Conservation (phyloP, 2,113 vertebrate genomes). For the Eurystomus gularis region DNA sequence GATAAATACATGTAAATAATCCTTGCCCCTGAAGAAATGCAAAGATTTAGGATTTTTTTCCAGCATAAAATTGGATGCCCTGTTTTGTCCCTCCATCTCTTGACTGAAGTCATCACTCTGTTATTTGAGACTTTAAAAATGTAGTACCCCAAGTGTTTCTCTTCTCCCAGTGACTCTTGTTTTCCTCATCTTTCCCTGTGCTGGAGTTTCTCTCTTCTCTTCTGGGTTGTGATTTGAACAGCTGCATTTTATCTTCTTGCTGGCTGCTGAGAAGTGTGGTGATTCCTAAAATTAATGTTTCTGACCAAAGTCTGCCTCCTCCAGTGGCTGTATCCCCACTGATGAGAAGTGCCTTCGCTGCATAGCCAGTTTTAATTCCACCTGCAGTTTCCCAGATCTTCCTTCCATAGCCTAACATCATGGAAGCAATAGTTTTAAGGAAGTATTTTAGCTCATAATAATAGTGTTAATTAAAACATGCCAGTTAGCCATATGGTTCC, state of each 20-base stretch:
- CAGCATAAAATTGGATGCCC: background rate
- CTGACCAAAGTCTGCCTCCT: background rate
- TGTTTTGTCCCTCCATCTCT: background rate
- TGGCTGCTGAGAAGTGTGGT: background rate
- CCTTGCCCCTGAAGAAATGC: background rate
- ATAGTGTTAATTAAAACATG: background rate
- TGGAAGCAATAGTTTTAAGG: background rate
- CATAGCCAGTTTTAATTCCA: background rate
- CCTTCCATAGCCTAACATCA: background rate
- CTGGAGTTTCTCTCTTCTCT: background rate
- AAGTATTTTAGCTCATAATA: background rate
- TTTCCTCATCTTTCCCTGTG: background rate
- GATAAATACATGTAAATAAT: background rate
- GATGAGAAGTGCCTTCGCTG: background rate
- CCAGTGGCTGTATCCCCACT: background rate
- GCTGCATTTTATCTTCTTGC: background rate
- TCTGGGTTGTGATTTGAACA: background rate
- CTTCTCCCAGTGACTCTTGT: fast-evolving
- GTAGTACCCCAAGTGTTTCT: background rate
- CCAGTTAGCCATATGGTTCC: background rate
- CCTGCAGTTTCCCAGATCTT: background rate
- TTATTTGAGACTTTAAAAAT: background rate
- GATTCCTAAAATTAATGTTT: background rate
- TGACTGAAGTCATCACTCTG: background rate
- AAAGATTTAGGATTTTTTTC: background rate